phyloP scores from a whole-genome alignment of 2,797 vertebrate species.

The Agapornis canus region DNA sequence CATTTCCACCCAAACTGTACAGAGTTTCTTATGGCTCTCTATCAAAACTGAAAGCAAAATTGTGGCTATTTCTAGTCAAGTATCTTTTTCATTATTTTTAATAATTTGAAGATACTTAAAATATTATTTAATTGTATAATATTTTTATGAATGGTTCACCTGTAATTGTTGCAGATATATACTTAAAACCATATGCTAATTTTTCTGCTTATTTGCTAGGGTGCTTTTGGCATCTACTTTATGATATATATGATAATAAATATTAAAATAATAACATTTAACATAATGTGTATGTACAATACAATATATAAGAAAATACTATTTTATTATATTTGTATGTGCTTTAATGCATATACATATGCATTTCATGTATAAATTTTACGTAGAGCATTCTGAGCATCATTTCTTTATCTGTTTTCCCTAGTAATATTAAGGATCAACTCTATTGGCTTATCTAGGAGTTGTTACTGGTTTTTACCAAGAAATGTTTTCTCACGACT shows the following conservation, averaged over 20 bases:
- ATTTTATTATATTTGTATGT: not conserved
- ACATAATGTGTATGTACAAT: not conserved
- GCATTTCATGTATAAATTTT: not conserved
- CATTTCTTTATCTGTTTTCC: not conserved
- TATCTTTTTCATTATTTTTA: not conserved
- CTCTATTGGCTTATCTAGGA: not conserved
- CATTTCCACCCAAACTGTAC: not conserved
- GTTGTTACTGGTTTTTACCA: not conserved
- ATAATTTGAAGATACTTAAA: not conserved
- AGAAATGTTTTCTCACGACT: not conserved
- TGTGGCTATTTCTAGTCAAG: not conserved
- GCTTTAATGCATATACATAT: not conserved
- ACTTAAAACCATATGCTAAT: not conserved
- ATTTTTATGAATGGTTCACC: not conserved
- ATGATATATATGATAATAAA: not conserved
- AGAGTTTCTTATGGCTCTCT: not conserved
- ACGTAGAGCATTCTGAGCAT: not conserved
- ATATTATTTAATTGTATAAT: not conserved
- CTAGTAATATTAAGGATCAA: not conserved
- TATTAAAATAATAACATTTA: not conserved
- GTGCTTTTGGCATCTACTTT: not conserved
- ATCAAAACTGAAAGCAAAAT: not conserved
- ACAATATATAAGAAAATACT: not conserved
- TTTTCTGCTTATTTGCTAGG: not conserved
- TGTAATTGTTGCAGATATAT: not conserved